Base-by-base conservation (phyloP, 1,140 invertebrate genomes). In the Rhyzopertha dominica region DNA sequence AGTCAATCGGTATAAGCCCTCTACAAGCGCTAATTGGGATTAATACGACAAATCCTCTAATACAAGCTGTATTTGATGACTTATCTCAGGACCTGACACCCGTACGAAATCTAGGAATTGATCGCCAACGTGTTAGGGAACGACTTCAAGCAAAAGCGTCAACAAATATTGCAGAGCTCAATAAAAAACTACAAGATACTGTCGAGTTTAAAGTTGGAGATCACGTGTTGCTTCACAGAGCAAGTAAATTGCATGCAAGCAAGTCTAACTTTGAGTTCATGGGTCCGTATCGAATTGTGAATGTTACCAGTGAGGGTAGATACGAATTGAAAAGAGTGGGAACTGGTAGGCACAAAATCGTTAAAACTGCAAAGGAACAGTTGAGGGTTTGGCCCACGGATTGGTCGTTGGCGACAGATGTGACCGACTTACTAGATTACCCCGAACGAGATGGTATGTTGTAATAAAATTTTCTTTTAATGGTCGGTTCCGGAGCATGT, bases 1-100 rank as follows among this genome's bases (percentile, higher is more conserved):
- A 50, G 40, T 10, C 47, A 34, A 45, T 45, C n/a, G 19, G 18
- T 20, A 47, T 32, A 12, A 31, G 17, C 23, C 39, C 45, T 9
- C 17, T 47, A 9, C 45, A 25, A 24, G 36, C 37, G 8, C 20
- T 46, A n/a, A 5, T 46, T 4, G 43, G 43, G 3, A 46, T 46
- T 3, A 32, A 29, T n/a, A 29, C 14, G 32, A 35, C 41, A 7
- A 43, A 19, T 9, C 42, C 19, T 1, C 38, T 40, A 13, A 41
- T 39, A 13, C 42, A 44, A 16, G 34, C 32, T 38, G 22, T 44
- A 17, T 41, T n/a, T n/a, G n/a, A n/a, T n/a, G n/a, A n/a, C n/a
- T n/a, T n/a, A n/a, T 43, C 41, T 10, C 20, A 17, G 2, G 28
- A 43, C 17, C 12, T 43, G 18, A 38, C 30, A 8, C 41, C 41